phyloP scores from a whole-genome alignment of 2,797 vertebrate species.

The Oryzias dopingdopingensis region DNA sequence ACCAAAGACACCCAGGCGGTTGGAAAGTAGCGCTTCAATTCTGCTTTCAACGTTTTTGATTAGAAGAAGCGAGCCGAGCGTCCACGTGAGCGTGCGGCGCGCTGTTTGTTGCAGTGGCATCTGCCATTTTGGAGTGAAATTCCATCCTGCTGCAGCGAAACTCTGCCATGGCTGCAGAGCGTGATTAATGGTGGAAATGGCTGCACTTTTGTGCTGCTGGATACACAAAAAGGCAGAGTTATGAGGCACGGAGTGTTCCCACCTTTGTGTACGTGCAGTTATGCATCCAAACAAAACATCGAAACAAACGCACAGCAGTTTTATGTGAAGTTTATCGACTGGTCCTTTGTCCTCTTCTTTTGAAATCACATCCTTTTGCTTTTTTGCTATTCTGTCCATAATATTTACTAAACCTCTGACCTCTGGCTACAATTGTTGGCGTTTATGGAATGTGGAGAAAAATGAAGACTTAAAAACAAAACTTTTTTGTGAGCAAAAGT shows the following conservation, averaged over 20 bases:
- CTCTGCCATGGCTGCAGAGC: constrained; percentile 9
- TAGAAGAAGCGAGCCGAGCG: constrained; percentile 47
- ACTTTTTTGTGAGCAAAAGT: no score
- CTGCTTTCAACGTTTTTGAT: constrained; percentile 56
- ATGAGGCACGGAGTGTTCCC: constrained; percentile 12
- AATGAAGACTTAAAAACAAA: no score
- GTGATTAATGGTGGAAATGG: constrained; percentile 37
- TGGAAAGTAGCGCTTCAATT: constrained; percentile 65
- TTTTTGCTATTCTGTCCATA: no score
- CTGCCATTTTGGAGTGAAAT: constrained; percentile 55
- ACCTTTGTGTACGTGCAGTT: constrained; percentile 6
- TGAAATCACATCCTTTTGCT: no score
- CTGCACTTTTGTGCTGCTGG: constrained; percentile 27
- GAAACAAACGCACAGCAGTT: no score
- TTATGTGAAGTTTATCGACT: no score
- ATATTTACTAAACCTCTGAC: no score
- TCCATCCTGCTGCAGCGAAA: constrained; percentile 24
- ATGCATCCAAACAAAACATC: no score
- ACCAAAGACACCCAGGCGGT: constrained; percentile 73
- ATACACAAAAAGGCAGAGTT: constrained; percentile 5
- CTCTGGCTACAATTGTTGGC: no score
- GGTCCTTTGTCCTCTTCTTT: no score
- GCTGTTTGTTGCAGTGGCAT: constrained; percentile 28
- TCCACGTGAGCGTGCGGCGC: constrained; percentile 27
- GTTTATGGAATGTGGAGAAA: no score